Evolutionary conservation across 1,140 invertebrate genomes (phyloP), one percentile per base, ranked within the genome.

Genomic region (Fopius arisanus): DNA sequence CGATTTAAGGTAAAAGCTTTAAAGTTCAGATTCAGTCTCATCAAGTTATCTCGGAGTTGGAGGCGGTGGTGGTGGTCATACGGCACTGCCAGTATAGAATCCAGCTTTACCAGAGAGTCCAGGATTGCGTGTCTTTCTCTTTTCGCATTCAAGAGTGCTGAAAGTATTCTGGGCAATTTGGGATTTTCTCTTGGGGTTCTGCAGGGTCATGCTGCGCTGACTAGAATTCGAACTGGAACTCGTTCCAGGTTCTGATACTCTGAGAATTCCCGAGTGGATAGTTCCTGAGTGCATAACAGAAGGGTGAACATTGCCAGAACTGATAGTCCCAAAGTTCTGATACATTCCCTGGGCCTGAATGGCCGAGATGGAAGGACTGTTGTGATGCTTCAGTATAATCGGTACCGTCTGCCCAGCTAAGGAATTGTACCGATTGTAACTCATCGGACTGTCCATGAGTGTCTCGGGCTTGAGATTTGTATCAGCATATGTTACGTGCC

Each of bases 81-180:
- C 87, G 7, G 87, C 87, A 69, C 86, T 88, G 7, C 86, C 87
- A 1, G 83, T 80, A 21, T 86, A 87, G 33, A 87, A 87, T 14
- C 81, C 78, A 40, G 79, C 70, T 67, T 87, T 87, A 26, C 78
- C 80, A 10, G 80, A 72, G 21, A 84, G n/a, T 0, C 81, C 84
- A 7, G 82, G 78, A 14, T 73, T 82, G 0, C 85, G 59, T 40
- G 41, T 78, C 70, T 85, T 85, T 23, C 81, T 79, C 70, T 80
- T 83, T 70, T 88, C 86, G 63, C 86, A 88, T 29, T 88, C 87
- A 78, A 88, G 82, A 9, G 87, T 88, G 75, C 86, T 88, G 40
- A 88, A 88, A 0, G 86, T 85, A 65, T 88, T 88, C 68, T 88
- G 87, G 10, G 86, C 85, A 29, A 88, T 87, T 65, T 86, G 86